A percentile compares a stretch with the other conserved stretches of the same genome.
These are phyloP conservation scores for Oryzias celebensis DNA, from an alignment of 2,113 vertebrate genomes.

Conservation along the genomic window DNA sequence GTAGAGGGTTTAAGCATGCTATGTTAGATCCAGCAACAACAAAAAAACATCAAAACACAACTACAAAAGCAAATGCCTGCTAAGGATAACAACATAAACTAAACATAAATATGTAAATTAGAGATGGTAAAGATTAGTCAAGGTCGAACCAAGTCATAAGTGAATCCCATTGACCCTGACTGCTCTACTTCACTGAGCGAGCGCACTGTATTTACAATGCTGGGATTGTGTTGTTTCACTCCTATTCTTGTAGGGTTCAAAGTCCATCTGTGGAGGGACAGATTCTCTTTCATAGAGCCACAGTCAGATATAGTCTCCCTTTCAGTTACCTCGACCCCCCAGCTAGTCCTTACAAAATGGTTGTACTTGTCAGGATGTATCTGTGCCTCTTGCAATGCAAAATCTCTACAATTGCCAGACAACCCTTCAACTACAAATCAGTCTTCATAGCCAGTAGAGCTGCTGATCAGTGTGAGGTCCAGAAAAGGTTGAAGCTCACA, in stretches of 20 bases:
- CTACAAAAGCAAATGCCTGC: too few species aligned
- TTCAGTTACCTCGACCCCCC: slow-evolving; percentile 11
- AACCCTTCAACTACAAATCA: slow-evolving; percentile 17
- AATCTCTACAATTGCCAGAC: slow-evolving; percentile 8
- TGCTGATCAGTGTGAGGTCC: slow-evolving; percentile 12
- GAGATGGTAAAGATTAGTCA: too few species aligned
- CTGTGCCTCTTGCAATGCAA: slow-evolving; percentile 19
- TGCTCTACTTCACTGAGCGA: neutral
- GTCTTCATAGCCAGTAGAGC: slow-evolving; percentile 3
- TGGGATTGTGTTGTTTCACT: slow-evolving; percentile 50
- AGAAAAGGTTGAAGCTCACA: slow-evolving; percentile 56
- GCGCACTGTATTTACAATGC: slow-evolving; percentile 24
- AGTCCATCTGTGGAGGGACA: neutral
- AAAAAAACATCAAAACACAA: too few species aligned
- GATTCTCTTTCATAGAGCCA: slow-evolving; percentile 34
- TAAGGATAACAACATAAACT: too few species aligned
- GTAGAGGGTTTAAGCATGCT: too few species aligned
- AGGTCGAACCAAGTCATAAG: too few species aligned
- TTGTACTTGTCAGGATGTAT: slow-evolving; percentile 79
- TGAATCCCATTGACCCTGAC: too few species aligned
- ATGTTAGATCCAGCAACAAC: too few species aligned
- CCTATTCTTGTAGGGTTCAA: slow-evolving; percentile 28
- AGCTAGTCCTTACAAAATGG: slow-evolving; percentile 43
- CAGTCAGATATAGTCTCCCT: slow-evolving; percentile 10
- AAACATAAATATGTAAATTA: too few species aligned